These are phyloP conservation scores for Xestia xanthographa DNA, from an alignment of 2,888 invertebrate species.

Conservation along the genomic window DNA sequence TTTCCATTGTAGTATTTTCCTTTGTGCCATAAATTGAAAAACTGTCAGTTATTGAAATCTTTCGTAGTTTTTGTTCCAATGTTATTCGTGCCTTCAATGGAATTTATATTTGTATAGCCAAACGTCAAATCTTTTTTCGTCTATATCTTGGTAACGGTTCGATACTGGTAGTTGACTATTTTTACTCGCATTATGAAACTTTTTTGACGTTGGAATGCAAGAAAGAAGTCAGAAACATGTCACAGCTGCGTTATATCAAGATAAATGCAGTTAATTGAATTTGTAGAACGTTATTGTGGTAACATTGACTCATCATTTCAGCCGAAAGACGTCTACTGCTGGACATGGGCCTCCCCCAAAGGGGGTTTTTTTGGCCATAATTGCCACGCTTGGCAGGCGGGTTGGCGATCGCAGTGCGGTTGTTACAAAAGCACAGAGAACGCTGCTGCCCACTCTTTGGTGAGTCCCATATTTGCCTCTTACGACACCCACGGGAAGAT, in stretches of 20 bases:
- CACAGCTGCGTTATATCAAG: conserved; percentile 3
- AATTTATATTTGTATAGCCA: conserved; percentile 55
- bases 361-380: too few relatives aligned
- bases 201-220: conserved; percentile 45
- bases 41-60: conserved; percentile 56
- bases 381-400: too few relatives aligned
- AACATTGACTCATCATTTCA: too few relatives aligned
- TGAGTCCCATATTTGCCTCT: too few relatives aligned
- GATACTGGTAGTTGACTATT: conserved; percentile 24
- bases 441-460: too few relatives aligned
- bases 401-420: too few relatives aligned
- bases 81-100: conserved; percentile 39
- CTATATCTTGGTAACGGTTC: conserved; percentile 45
- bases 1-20: conserved; percentile 21
- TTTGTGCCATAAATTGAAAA: conserved; percentile 38
- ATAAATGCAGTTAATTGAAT: conserved; percentile 17
- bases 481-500: too few relatives aligned
- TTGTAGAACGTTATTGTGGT: not conserved
- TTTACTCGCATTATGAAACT: conserved; percentile 30
- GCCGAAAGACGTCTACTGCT: too few relatives aligned
- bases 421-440: too few relatives aligned
- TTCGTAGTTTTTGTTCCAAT: conserved; percentile 46
- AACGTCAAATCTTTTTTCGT: conserved; percentile 40
- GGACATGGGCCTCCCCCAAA: too few relatives aligned
- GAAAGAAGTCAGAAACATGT: conserved; percentile 27